Conservation (phyloP, 1,140 invertebrate genomes). For the Mylabris phalerata region DNA sequence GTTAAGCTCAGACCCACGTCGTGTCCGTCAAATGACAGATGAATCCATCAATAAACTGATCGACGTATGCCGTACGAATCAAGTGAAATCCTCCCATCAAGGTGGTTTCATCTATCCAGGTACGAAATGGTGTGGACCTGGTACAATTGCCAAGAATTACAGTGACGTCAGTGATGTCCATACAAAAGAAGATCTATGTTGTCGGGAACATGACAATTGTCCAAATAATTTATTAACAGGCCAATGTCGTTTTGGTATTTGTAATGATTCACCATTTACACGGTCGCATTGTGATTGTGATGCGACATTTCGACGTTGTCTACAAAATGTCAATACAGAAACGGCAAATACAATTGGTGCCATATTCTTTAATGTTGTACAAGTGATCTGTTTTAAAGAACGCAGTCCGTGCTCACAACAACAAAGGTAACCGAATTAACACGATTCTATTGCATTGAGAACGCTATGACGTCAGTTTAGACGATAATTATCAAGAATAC, state of each 20-base stretch:
- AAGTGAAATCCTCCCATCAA: conserved; percentile 32
- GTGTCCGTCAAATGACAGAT: conserved; percentile 53
- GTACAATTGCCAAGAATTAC: conserved; percentile 44
- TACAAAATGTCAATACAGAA: conserved; percentile 59
- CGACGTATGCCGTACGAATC: conserved; percentile 48
- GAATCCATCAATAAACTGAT: conserved; percentile 53
- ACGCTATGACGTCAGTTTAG: too few relatives aligned
- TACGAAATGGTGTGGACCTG: conserved; percentile 64
- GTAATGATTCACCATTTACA: conserved; percentile 61
- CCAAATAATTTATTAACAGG: conserved; percentile 52
- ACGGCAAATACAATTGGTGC: conserved; percentile 62
- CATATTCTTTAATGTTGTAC: conserved; percentile 63
- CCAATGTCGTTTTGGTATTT: conserved; percentile 57
- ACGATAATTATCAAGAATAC: too few relatives aligned
- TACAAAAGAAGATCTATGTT: conserved; percentile 61
- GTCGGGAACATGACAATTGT: conserved; percentile 71
- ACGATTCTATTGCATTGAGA: background rate
- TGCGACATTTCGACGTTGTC: conserved; percentile 56
- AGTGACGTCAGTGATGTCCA: conserved; percentile 57
- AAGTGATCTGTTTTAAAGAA: conserved; percentile 61
- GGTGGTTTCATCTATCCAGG: conserved; percentile 46
- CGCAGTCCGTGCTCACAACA: conserved; percentile 56
- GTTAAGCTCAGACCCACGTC: conserved; percentile 49
- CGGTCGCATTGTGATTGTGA: conserved; percentile 70
- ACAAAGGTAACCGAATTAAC: conserved; percentile 47